Evolutionary conservation across 2,797 vertebrate genomes (phyloP).

Genomic region (Tragopan temminckii): DNA sequence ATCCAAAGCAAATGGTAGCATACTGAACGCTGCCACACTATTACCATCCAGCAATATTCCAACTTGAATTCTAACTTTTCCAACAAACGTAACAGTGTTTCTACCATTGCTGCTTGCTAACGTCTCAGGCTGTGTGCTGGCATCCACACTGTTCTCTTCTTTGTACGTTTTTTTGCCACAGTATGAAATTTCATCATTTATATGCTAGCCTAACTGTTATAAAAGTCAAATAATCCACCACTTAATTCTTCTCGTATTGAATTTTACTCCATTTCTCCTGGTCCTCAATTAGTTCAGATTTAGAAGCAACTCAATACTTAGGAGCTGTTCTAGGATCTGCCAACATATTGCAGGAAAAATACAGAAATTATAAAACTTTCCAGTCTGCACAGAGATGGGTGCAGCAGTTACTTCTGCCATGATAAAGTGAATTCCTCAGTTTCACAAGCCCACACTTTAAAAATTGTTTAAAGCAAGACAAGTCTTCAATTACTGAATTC

Average conservation of each 20-base stretch:
- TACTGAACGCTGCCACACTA: rapidly evolving
- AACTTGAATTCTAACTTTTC: not conserved
- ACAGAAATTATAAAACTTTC: not conserved
- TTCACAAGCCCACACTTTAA: not conserved
- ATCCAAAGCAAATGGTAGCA: not conserved
- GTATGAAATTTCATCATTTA: not conserved
- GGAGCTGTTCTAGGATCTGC: not conserved
- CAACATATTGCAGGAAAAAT: not conserved
- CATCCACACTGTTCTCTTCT: not conserved
- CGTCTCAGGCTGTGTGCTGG: not conserved
- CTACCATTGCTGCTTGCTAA: not conserved
- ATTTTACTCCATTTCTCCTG: not conserved
- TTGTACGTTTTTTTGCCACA: not conserved
- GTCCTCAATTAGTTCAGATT: not conserved
- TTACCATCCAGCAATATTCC: not conserved
- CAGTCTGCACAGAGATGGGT: not conserved
- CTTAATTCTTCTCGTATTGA: not conserved
- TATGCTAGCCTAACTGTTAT: not conserved
- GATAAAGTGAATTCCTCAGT: not conserved
- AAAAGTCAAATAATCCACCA: not conserved
- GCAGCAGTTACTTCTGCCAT: rapidly evolving
- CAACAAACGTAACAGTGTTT: not conserved
- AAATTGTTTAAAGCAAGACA: not conserved
- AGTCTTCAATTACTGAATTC: not conserved
- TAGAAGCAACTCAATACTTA: not conserved